These are phyloP conservation scores for Neosilurus hyrtlii DNA, from an alignment of 2,797 vertebrate genomes.

Conservation along the genomic window DNA sequence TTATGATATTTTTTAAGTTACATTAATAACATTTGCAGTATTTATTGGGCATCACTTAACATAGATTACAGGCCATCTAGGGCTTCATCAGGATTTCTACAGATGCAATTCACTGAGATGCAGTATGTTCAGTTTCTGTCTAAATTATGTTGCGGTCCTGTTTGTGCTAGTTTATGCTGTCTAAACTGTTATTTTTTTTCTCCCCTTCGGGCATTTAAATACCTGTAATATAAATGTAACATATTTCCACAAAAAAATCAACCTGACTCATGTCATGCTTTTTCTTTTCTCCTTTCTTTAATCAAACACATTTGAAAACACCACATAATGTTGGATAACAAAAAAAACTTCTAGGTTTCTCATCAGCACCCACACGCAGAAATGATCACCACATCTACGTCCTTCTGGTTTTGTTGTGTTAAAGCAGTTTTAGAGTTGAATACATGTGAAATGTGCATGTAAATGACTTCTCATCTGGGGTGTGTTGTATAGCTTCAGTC, in stretches of 20 bases:
- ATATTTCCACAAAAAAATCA: constrained; percentile 82
- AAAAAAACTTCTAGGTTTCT: too few relatives aligned
- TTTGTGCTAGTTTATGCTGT: constrained; percentile 71
- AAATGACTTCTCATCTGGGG: too few relatives aligned
- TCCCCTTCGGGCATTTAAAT: constrained; percentile 75
- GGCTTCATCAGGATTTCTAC: constrained; percentile 58
- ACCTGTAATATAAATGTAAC: constrained; percentile 82
- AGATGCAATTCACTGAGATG: constrained; percentile 61
- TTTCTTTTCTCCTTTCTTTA: too few relatives aligned
- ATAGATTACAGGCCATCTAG: constrained; percentile 57
- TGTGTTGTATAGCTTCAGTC: too few relatives aligned
- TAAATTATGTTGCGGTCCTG: constrained; percentile 67
- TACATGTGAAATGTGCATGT: too few relatives aligned
- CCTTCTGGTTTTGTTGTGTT: too few relatives aligned
- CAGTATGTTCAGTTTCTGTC: constrained; percentile 66
- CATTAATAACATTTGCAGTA: constrained; percentile 71
- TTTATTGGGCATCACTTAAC: constrained; percentile 75
- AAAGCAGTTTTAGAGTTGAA: too few relatives aligned
- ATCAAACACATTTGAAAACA: background rate
- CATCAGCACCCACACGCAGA: too few relatives aligned
- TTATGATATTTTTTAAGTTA: constrained; percentile 77
- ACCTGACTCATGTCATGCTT: constrained; percentile 50
- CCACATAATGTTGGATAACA: too few relatives aligned
- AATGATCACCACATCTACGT: too few relatives aligned
- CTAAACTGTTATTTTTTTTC: constrained; percentile 52